Base-by-base conservation (phyloP, 23 tunicate genomes). In the Halocynthia roretzi region DNA sequence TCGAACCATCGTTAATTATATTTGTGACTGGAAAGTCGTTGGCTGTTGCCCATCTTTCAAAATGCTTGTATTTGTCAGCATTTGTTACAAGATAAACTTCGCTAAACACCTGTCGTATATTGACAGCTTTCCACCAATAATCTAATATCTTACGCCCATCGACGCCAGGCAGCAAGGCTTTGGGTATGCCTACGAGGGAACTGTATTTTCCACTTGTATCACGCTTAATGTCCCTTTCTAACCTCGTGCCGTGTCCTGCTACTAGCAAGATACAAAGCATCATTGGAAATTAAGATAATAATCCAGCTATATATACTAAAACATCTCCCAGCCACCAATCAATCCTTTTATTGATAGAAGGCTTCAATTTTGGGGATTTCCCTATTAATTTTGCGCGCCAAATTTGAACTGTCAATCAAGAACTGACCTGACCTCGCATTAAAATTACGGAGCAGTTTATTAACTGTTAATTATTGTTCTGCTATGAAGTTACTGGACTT, bases 1-100 rank as follows among this genome's bases (percentile, higher is more conserved):
- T 93, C 11, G 93, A 75, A 15, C 98, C 98, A 81, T 93, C 98
- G 75, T 93, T 93, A 0, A 93, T 83, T 8, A 93, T 93, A 79
- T 93, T 93, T 72, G 76, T 85, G 0, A 93, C 98, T n/a, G 98
- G 98, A 87, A 93, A 93, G 62, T 93, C 93, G 80, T 93, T 93
- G 6, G 98, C 98, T n/a, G 98, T 93, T 7, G 98, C 98, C 98
- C 98, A 93, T 54, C 98, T 63, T 50, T 93, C 98, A 80, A 71
- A 93, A 62, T 93, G 88, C 68, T 85, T 85, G 79, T 91, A 91
- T 73, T 93, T 93, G 54, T 87, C 98, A 17, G 98, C 98, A 74
- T 93, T 93, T 40, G 98, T 93, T 15, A 93, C 98, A 50, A 93
- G 64, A 83, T 82, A 93, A 62, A 93, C 93, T 6, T 87, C 98